Evolutionary conservation across 2,888 invertebrate genomes (phyloP).

Genomic region (Sphinx pinastri): DNA sequence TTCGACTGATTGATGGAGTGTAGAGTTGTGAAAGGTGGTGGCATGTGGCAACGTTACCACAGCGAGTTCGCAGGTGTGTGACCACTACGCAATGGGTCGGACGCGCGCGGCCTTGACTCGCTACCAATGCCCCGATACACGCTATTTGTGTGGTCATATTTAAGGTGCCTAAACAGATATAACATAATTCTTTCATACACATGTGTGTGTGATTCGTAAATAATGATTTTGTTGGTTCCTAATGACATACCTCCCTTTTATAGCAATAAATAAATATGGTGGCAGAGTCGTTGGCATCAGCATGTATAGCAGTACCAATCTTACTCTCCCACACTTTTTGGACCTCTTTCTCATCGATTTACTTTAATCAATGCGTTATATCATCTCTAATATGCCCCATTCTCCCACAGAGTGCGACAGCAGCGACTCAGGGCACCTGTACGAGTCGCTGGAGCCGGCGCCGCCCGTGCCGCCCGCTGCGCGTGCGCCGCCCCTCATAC

Average conservation of each 20-base stretch:
- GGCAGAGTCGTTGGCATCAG: too few species aligned
- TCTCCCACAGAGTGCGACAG: constrained; percentile 82
- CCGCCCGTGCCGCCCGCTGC: constrained; percentile 46
- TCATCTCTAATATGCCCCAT: constrained; percentile 9
- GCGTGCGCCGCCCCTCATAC: constrained; percentile 43
- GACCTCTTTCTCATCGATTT: too few species aligned
- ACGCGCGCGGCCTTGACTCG: constrained; percentile 34
- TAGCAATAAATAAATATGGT: too few species aligned
- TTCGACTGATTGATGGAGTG: constrained; percentile 10
- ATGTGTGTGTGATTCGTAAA: too few species aligned
- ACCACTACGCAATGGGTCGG: constrained; percentile 33
- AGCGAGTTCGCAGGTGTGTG: constrained; percentile 19
- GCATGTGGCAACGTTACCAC: constrained; percentile 3
- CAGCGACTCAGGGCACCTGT: constrained; percentile 87
- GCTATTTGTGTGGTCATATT: not conserved
- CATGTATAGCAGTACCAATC: too few species aligned
- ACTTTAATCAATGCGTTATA: too few species aligned
- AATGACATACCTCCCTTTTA: too few species aligned
- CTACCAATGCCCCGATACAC: constrained; percentile 9
- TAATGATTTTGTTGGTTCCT: too few species aligned
- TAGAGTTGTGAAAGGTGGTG: not conserved
- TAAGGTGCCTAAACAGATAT: too few species aligned
- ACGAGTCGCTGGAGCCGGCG: constrained; percentile 85
- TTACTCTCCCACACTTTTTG: too few species aligned
- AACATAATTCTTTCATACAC: too few species aligned